Conservation (phyloP, 2,113 vertebrate genomes). For the Aptenodytes forsteri region DNA sequence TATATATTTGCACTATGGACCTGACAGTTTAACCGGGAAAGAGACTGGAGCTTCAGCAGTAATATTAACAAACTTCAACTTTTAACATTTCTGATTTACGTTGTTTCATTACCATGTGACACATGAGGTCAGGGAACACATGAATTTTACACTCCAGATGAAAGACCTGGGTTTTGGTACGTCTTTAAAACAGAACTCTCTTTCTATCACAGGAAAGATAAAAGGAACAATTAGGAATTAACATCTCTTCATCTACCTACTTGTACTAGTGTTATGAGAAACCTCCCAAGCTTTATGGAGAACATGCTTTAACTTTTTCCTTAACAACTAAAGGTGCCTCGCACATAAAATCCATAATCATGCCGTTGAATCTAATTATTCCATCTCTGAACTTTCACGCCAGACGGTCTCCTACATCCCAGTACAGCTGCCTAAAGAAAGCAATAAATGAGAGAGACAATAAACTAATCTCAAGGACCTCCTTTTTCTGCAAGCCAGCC, state of each 20-base stretch:
- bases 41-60: conserved; percentile 50
- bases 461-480: neutral
- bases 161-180: conserved; percentile 53
- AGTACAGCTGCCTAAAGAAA: conserved; percentile 28
- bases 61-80: conserved; percentile 70
- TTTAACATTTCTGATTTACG: conserved; percentile 66
- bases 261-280: conserved; percentile 36
- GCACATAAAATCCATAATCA: conserved; percentile 26
- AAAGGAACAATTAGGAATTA: conserved; percentile 58
- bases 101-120: conserved; percentile 70
- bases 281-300: conserved; percentile 42
- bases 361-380: conserved; percentile 10
- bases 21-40: conserved; percentile 45
- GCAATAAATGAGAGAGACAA: neutral
- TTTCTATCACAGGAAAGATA: conserved; percentile 50
- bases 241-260: conserved; percentile 63
- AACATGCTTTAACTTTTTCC: conserved; percentile 22
- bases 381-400: conserved; percentile 3
- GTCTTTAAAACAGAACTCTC: conserved; percentile 42
- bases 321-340: conserved; percentile 13
- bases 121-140: conserved; percentile 56
- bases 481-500: neutral
- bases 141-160: conserved; percentile 65
- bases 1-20: conserved; percentile 49
- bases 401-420: conserved; percentile 12